Conservation (phyloP, 2,797 vertebrate genomes). For the Pantherophis vulpinus region DNA sequence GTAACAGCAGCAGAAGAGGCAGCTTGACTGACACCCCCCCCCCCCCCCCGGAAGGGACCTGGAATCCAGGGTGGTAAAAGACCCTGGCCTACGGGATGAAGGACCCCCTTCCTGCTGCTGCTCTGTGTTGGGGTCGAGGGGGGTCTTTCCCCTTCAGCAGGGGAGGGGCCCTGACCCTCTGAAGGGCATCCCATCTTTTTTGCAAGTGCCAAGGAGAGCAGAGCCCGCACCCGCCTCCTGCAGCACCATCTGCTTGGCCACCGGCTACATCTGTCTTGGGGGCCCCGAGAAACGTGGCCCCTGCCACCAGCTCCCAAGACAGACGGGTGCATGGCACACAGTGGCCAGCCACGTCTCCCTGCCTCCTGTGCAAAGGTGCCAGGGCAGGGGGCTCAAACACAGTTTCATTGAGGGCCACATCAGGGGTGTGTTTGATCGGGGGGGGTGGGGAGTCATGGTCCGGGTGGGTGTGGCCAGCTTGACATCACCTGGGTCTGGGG, state of each 20-base stretch:
- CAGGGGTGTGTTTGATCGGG: too few species aligned
- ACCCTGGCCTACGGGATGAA: fast-evolving
- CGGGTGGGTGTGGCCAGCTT: too few species aligned
- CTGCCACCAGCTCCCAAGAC: not conserved
- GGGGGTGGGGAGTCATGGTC: too few species aligned
- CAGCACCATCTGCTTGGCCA: not conserved
- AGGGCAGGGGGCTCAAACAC: too few species aligned
- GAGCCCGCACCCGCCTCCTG: not conserved
- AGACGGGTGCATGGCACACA: fast-evolving
- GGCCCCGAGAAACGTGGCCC: not conserved
- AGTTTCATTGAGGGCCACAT: too few species aligned
- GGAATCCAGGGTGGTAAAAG: not conserved
- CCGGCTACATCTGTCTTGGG: not conserved
- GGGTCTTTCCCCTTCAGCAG: not conserved
- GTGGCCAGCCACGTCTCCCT: fast-evolving
- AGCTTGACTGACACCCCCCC: not conserved
- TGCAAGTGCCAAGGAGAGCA: not conserved
- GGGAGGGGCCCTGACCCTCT: not conserved
- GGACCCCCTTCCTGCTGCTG: not conserved
- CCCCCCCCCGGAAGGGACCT: not conserved
- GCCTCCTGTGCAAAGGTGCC: not conserved
- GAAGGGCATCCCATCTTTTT: not conserved
- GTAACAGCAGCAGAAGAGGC: not conserved
- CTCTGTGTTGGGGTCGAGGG: not conserved
- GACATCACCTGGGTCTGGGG: too few species aligned